A percentile compares a stretch with the other conserved stretches of the same genome.
Conservation (phyloP, 2,113 vertebrate species). For the Tamias sibiricus region DNA sequence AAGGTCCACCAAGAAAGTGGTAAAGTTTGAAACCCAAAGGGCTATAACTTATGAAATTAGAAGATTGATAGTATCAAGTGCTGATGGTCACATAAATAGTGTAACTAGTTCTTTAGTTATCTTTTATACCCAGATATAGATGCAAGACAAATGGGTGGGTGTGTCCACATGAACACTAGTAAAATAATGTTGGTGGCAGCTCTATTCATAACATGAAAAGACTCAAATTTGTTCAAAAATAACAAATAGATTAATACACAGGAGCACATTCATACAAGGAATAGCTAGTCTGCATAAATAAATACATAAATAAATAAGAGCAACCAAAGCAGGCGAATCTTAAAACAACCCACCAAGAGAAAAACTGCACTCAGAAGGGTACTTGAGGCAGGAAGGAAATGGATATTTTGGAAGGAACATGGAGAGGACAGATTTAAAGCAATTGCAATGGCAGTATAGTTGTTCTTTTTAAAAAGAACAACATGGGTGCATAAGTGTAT, state of each 20-base stretch:
- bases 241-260: background rate
- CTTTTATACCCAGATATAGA: background rate
- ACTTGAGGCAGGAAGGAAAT: background rate
- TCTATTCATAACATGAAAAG: background rate
- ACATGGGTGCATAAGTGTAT: accelerated
- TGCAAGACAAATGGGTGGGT: background rate
- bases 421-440: background rate
- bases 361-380: background rate
- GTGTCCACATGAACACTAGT: background rate
- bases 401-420: background rate
- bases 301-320: no score
- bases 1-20: background rate
- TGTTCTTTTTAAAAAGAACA: background rate
- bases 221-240: background rate
- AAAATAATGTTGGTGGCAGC: background rate
- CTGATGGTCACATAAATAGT: background rate
- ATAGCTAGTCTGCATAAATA: background rate
- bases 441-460: background rate
- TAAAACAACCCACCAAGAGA: background rate
- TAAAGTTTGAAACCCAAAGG: background rate
- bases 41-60: background rate
- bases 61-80: background rate
- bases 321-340: background rate
- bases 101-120: background rate
- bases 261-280: background rate